Evolutionary conservation across 2,797 vertebrate species (phyloP).

Genomic region (Cheirogaleus major): DNA sequence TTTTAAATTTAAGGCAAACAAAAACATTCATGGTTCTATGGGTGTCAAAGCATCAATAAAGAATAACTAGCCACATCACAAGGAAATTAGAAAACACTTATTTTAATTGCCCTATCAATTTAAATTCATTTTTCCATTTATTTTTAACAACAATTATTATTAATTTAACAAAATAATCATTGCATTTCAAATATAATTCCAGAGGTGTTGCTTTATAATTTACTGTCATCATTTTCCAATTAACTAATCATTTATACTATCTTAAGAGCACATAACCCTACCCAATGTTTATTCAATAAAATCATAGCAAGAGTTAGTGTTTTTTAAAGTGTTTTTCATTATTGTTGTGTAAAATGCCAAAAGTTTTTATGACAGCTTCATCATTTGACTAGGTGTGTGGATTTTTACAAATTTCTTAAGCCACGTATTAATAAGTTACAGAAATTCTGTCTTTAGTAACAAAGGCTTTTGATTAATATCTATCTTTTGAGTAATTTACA

Average conservation of each 20-base stretch:
- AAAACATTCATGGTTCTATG: slow-evolving; percentile 16
- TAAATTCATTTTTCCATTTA: slow-evolving; percentile 65
- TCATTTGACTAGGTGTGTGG: neutral
- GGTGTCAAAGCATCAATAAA: slow-evolving; percentile 30
- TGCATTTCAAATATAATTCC: slow-evolving; percentile 67
- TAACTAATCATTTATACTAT: slow-evolving; percentile 55
- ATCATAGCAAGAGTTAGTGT: neutral
- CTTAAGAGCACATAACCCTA: slow-evolving; percentile 25
- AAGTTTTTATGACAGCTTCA: neutral
- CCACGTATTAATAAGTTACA: neutral
- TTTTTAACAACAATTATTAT: slow-evolving; percentile 63
- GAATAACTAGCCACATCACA: slow-evolving; percentile 53
- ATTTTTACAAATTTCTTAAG: neutral
- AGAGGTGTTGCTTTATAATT: slow-evolving; percentile 59
- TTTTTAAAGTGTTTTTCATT: slow-evolving; percentile 11
- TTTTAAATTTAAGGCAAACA: slow-evolving; percentile 22
- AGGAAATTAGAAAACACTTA: slow-evolving; percentile 68
- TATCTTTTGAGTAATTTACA: neutral
- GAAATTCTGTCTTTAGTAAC: slow-evolving; percentile 27
- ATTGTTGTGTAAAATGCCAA: neutral
- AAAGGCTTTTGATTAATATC: neutral
- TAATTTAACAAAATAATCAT: slow-evolving; percentile 62
- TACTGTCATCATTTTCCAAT: slow-evolving; percentile 43
- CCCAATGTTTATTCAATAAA: slow-evolving; percentile 21
- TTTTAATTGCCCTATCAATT: slow-evolving; percentile 70